Base-by-base conservation (phyloP, 1,140 invertebrate genomes). In the Ditylenchus dipsaci region DNA sequence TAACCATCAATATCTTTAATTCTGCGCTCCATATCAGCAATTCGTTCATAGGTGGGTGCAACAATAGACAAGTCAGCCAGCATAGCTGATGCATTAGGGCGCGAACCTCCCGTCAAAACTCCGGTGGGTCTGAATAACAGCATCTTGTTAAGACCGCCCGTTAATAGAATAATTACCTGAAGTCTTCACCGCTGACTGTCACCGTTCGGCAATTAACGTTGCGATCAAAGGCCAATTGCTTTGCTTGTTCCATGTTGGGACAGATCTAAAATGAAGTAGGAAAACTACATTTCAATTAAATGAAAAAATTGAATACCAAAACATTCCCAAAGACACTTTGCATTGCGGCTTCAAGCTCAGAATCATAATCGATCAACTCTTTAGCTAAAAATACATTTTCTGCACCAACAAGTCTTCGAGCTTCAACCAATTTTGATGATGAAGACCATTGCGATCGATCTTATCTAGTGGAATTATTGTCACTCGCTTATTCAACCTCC, bases 181-280 rank as follows among this genome's bases (percentile, higher is more conserved):
- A 89, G 3, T 91, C 88, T 84, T 97, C 94, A 0, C 95, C 95
- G 74, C 93, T 91, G 0, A 95, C 83, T 0, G 94, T 96, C 8
- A 97, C 90, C 76, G 89, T 90, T 72, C 89, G 89, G 33, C 88
- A 89, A 80, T 87, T 87, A 57, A 96, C 88, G 15, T 85, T 83
- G 5, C 85, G 84, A 84, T 94, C 87, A 85, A 90, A 96, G 13
- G 91, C 85, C 19, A 91, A 87, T 79, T 79, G 81, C 71, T 89
- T 89, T 1, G 94, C 95, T 63, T 87, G 85, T 60, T 91, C 87
- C 83, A 93, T 87, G 82, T 91, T 88, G 42, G 87, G 87, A 83
- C 92, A 71, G n/a, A 71, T 56, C 69, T 70, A 27, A 47, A 70
- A 26, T 8, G 1, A 68, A 71, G 0, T 17, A 68, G 1, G n/a